Conservation (phyloP, 2,888 invertebrate genomes). For the Blera fallax region DNA sequence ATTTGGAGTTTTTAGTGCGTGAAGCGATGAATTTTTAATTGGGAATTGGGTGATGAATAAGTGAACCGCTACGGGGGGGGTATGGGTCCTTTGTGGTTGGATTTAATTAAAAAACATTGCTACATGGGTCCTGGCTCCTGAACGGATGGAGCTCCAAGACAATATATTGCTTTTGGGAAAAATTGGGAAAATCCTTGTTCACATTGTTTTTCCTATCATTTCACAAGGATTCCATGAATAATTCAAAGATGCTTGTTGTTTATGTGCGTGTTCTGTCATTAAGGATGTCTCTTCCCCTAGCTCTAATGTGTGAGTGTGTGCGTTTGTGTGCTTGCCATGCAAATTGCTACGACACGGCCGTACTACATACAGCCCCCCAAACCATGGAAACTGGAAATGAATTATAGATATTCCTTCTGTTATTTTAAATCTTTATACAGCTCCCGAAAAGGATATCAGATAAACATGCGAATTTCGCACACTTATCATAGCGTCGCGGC, state of each 20-base stretch:
- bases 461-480: conserved; percentile 73
- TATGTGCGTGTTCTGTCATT: conserved; percentile 70
- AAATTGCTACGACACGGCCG: conserved; percentile 52
- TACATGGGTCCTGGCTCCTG: background rate
- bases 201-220: conserved; percentile 35
- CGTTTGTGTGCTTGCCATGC: conserved; percentile 28
- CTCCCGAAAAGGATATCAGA: conserved; percentile 66
- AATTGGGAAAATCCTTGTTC: conserved; percentile 60
- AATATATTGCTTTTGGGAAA: conserved; percentile 45
- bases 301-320: background rate
- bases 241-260: conserved; percentile 67
- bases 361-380: background rate
- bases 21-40: conserved; percentile 73
- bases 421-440: conserved; percentile 63
- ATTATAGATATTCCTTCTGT: conserved; percentile 69
- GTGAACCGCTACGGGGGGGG: conserved; percentile 3
- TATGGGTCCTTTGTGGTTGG: conserved; percentile 16
- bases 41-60: conserved; percentile 66
- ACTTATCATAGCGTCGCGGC: conserved; percentile 67
- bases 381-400: conserved; percentile 50
- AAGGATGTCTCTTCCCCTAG: conserved; percentile 38
- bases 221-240: conserved; percentile 63
- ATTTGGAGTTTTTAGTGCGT: conserved; percentile 72
- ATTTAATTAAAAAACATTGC: conserved; percentile 55
- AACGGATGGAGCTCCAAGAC: conserved; percentile 2